These are phyloP conservation scores for Drosophila kambysellisi DNA, from an alignment of 2,888 invertebrate species.

Conservation along the genomic window DNA sequence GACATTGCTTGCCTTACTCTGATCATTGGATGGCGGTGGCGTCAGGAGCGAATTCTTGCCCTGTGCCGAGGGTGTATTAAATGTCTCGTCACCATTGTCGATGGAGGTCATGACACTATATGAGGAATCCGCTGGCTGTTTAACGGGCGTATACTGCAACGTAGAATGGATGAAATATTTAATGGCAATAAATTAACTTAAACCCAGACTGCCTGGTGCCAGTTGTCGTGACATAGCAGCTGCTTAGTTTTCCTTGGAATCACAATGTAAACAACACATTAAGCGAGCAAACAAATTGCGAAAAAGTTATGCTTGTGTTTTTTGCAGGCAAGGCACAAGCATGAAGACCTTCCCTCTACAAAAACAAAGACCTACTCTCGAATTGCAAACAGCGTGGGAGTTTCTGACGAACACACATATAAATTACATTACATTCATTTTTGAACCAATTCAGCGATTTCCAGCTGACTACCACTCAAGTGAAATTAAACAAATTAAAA, in stretches of 20 bases:
- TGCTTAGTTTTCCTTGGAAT: constrained; percentile 67
- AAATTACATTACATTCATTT: background rate
- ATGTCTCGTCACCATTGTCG: constrained; percentile 44
- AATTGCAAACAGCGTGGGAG: constrained; percentile 60
- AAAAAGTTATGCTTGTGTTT: constrained; percentile 29
- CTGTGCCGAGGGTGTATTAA: constrained; percentile 68
- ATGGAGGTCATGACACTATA: constrained; percentile 49
- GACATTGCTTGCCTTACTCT: constrained; percentile 57
- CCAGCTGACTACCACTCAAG: background rate
- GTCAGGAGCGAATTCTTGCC: constrained; percentile 74
- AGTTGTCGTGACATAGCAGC: constrained; percentile 48
- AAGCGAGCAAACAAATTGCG: constrained; percentile 21
- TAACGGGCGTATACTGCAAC: constrained; percentile 79
- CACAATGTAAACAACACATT: constrained; percentile 19
- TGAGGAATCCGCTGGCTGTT: constrained; percentile 75
- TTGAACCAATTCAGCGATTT: background rate
- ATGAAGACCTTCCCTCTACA: background rate
- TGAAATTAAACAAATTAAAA: background rate
- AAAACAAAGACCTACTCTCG: constrained; percentile 22
- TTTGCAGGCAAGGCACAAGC: constrained; percentile 34
- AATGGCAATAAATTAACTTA: constrained; percentile 1
- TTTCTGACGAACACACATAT: constrained; percentile 10
- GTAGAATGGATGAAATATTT: background rate
- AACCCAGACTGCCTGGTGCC: constrained; percentile 73
- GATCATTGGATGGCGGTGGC: constrained; percentile 80